These are phyloP conservation scores for Bombyx huttoni DNA, from an alignment of 2,888 invertebrate species.

Conservation along the genomic window DNA sequence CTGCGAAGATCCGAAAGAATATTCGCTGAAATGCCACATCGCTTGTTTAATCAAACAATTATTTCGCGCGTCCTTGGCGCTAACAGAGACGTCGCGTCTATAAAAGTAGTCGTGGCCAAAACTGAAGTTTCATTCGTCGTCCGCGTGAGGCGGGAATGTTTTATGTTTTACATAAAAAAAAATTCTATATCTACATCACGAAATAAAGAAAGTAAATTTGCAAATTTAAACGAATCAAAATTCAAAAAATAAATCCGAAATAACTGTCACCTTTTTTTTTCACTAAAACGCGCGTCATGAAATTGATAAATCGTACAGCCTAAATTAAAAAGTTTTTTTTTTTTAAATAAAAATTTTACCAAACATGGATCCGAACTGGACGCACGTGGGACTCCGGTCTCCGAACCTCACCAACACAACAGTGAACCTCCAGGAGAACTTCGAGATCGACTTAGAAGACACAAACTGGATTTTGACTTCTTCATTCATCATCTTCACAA, in stretches of 20 bases:
- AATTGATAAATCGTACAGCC: not conserved
- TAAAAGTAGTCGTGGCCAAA: conserved; percentile 1
- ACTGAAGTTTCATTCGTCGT: conserved; percentile 2
- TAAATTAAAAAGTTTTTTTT: not conserved
- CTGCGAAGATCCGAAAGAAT: not conserved
- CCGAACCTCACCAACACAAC: conserved; percentile 52
- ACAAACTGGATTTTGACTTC: conserved; percentile 87
- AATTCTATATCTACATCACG: not conserved
- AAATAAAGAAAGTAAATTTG: not conserved
- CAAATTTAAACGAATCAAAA: not conserved
- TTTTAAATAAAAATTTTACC: not conserved
- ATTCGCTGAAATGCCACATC: not conserved
- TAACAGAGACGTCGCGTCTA: conserved; percentile 8
- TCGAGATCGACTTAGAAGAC: conserved; percentile 82
- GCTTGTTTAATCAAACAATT: not conserved
- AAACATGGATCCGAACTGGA: conserved; percentile 45
- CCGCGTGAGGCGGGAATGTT: not conserved
- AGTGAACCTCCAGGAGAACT: conserved; percentile 71
- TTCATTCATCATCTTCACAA: conserved; percentile 79
- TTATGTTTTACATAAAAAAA: not conserved
- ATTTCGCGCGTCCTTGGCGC: conserved; percentile 6
- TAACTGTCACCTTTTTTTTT: not conserved
- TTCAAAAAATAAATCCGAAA: not conserved
- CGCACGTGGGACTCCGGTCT: conserved; percentile 35
- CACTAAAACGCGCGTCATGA: not conserved